phyloP scores from a whole-genome alignment of 2,797 vertebrate genomes.

The Sparidentex hasta region DNA sequence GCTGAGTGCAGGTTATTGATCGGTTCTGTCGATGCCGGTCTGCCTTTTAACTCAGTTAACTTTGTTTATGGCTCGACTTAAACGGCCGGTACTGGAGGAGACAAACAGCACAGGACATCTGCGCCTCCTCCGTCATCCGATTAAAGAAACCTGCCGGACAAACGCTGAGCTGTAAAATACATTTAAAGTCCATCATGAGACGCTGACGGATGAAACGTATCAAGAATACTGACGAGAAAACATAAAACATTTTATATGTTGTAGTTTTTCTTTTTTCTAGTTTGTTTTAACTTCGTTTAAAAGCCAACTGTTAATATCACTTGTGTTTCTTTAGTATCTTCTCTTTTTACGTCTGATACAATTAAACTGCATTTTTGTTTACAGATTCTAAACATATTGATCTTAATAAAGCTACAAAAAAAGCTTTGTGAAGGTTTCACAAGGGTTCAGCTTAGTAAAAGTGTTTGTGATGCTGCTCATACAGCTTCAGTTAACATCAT shows the following conservation, averaged over 20 bases:
- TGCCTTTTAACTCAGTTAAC: slow-evolving; percentile 44
- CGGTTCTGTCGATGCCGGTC: slow-evolving; percentile 14
- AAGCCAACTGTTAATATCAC: not conserved
- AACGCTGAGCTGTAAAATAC: not conserved
- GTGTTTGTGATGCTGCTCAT: too few relatives aligned
- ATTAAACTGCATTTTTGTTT: too few relatives aligned
- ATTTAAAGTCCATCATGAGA: not conserved
- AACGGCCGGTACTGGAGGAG: slow-evolving; percentile 1
- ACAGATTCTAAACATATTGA: too few relatives aligned
- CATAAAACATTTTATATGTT: not conserved
- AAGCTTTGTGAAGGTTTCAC: too few relatives aligned
- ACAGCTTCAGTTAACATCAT: too few relatives aligned
- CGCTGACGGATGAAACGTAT: not conserved
- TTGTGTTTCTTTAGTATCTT: not conserved
- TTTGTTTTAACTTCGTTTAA: not conserved
- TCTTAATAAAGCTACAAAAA: too few relatives aligned
- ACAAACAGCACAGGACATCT: slow-evolving; percentile 20
- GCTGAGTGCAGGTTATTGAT: slow-evolving; percentile 56
- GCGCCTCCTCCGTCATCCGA: not conserved
- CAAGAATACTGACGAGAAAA: not conserved
- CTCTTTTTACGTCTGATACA: too few relatives aligned
- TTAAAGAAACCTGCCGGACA: not conserved
- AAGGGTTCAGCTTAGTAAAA: too few relatives aligned
- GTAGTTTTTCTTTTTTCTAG: too few relatives aligned
- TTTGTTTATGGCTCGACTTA: slow-evolving; percentile 45